phyloP scores from a whole-genome alignment of 2,888 invertebrate genomes.

The Pristionchus maxplancki region DNA sequence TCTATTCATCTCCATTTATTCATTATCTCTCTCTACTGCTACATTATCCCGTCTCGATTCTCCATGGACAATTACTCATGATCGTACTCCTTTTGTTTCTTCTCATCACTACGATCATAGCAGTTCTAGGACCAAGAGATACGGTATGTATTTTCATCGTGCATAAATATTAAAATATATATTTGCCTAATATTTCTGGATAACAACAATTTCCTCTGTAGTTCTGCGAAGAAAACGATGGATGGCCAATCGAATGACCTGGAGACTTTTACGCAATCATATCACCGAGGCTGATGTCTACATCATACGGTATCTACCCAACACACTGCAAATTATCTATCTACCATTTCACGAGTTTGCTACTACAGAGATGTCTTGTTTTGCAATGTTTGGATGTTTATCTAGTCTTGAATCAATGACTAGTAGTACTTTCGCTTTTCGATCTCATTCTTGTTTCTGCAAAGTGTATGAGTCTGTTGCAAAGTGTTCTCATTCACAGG shows the following conservation, averaged over 20 bases:
- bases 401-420: constrained; percentile 39
- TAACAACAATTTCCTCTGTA: too few relatives aligned
- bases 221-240: constrained; percentile 61
- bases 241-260: constrained; percentile 57
- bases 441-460: constrained; percentile 24
- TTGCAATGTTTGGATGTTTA: constrained; percentile 17
- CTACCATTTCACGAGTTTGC: not conserved
- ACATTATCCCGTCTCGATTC: not conserved
- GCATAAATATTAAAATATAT: too few relatives aligned
- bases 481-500: constrained; percentile 57
- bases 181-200: too few relatives aligned
- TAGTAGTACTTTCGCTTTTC: constrained; percentile 42
- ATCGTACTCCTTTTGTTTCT: not conserved
- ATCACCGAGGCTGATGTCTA: constrained; percentile 60
- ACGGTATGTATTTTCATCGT: not conserved
- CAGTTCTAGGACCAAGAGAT: not conserved
- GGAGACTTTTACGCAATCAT: constrained; percentile 60
- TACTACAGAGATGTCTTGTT: not conserved
- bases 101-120: not conserved
- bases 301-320: constrained; percentile 58
- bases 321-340: not conserved
- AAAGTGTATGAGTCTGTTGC: constrained; percentile 16
- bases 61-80: constrained; percentile 13
- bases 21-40: not conserved
- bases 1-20: constrained; percentile 23